A percentile compares a stretch with the other conserved stretches of the same genome.
Evolutionary conservation across 2,888 invertebrate genomes (phyloP).

Genomic region (Cosmia trapezina): DNA sequence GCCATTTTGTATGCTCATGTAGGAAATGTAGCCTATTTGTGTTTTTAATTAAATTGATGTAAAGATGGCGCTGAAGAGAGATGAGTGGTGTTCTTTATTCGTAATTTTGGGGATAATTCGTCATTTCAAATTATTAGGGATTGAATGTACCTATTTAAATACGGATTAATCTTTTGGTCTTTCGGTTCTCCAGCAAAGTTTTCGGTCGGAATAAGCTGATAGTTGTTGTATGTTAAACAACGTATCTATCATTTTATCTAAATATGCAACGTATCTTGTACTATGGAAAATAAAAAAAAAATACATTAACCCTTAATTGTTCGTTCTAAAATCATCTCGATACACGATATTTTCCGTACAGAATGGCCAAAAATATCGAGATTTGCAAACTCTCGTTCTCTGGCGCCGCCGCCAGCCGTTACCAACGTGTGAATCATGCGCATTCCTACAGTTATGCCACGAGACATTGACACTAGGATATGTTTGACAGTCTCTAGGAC

Average conservation of each 20-base stretch:
- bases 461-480: slow-evolving; percentile 20
- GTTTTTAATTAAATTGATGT: background rate
- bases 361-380: slow-evolving; percentile 24
- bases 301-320: background rate
- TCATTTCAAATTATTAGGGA: background rate
- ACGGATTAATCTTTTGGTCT: background rate
- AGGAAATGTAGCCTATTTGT: background rate
- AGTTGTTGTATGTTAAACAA: background rate
- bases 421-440: slow-evolving; percentile 43
- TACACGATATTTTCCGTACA: slow-evolving; percentile 11
- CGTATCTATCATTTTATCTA: background rate
- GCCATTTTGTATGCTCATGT: slow-evolving; percentile 26
- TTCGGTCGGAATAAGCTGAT: background rate
- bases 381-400: slow-evolving; percentile 24
- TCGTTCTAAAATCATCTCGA: background rate
- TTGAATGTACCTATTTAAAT: background rate
- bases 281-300: background rate
- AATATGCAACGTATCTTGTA: background rate
- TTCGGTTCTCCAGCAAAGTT: background rate
- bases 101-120: background rate
- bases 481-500: slow-evolving; percentile 38
- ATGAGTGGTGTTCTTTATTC: background rate
- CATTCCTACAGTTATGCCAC: slow-evolving; percentile 34
- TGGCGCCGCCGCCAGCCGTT: slow-evolving; percentile 30
- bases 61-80: background rate